These are phyloP conservation scores for Brachyalestes nurse DNA, from an alignment of 2,797 vertebrate genomes.

Conservation along the genomic window DNA sequence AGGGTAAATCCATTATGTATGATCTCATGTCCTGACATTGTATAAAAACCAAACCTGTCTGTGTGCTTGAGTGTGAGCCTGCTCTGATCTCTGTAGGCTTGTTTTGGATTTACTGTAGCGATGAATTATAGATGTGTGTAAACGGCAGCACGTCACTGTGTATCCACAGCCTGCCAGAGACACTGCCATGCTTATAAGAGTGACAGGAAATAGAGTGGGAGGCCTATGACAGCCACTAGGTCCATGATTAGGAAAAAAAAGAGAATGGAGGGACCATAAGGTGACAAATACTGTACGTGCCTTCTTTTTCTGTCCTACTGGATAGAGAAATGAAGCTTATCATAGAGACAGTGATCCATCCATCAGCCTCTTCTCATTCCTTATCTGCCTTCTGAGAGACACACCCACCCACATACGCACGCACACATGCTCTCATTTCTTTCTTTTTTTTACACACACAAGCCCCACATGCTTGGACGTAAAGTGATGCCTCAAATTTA, in stretches of 20 bases:
- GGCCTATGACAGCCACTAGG: slow-evolving; percentile 59
- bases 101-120: slow-evolving; percentile 48
- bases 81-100: slow-evolving; percentile 45
- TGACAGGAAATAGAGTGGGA: slow-evolving; percentile 57
- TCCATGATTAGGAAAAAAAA: slow-evolving; percentile 56
- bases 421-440: slow-evolving; percentile 25
- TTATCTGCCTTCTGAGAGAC: slow-evolving; percentile 71
- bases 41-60: slow-evolving; percentile 6
- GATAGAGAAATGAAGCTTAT: slow-evolving; percentile 74
- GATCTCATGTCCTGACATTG: neutral
- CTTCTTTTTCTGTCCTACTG: slow-evolving; percentile 63
- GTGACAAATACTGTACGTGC: slow-evolving; percentile 59
- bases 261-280: slow-evolving; percentile 51
- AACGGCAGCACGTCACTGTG: slow-evolving; percentile 43
- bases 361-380: slow-evolving; percentile 72
- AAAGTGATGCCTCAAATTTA: slow-evolving; percentile 75
- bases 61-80: slow-evolving; percentile 6
- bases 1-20: neutral
- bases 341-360: slow-evolving; percentile 69
- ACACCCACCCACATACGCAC: slow-evolving; percentile 41
- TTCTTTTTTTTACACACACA: neutral
- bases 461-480: slow-evolving; percentile 28
- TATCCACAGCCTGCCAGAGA: slow-evolving; percentile 36
- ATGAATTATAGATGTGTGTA: slow-evolving; percentile 59
- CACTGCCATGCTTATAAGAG: slow-evolving; percentile 43